Percentiles rank a stretch among this genome's conserved stretches.
Evolutionary conservation across 2,113 vertebrate genomes (phyloP).

Genomic region (Peromyscus polionotus): DNA sequence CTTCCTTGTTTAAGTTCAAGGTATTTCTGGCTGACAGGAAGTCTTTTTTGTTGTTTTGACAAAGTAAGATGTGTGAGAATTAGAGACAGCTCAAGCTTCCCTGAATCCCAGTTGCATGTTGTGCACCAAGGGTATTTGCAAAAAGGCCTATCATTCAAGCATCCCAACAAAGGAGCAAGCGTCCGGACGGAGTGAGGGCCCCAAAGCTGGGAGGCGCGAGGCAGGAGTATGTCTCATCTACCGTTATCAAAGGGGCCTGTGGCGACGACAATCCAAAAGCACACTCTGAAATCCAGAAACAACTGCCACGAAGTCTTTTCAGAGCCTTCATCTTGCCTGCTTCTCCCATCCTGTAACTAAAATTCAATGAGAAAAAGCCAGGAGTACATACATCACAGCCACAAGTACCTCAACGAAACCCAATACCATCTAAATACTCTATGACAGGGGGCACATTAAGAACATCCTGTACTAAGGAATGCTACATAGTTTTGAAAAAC

Average conservation of each 20-base stretch:
- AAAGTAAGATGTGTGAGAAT: not conserved
- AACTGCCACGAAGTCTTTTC: not conserved
- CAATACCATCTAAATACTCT: not conserved
- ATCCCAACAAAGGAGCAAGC: not conserved
- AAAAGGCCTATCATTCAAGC: not conserved
- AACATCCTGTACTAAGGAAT: not conserved
- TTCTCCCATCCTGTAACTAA: not conserved
- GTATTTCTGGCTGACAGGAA: slow-evolving; percentile 38
- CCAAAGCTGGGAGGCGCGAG: not conserved
- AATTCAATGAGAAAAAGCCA: not conserved
- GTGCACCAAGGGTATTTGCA: not conserved
- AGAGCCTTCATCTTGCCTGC: not conserved
- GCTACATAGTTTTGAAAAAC: slow-evolving; percentile 54
- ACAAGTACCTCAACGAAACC: not conserved
- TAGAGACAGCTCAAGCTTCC: not conserved
- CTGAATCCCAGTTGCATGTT: not conserved
- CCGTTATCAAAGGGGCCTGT: not conserved
- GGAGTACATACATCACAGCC: not conserved
- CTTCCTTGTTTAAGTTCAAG: slow-evolving; percentile 32
- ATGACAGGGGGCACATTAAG: not conserved
- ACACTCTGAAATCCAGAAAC: not conserved
- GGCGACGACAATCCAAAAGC: not conserved
- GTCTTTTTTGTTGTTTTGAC: not conserved
- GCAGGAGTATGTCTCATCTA: not conserved
- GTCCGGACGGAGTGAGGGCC: not conserved